phyloP scores from a whole-genome alignment of 2,113 vertebrate genomes.

The Syngnathoides biaculeatus region DNA sequence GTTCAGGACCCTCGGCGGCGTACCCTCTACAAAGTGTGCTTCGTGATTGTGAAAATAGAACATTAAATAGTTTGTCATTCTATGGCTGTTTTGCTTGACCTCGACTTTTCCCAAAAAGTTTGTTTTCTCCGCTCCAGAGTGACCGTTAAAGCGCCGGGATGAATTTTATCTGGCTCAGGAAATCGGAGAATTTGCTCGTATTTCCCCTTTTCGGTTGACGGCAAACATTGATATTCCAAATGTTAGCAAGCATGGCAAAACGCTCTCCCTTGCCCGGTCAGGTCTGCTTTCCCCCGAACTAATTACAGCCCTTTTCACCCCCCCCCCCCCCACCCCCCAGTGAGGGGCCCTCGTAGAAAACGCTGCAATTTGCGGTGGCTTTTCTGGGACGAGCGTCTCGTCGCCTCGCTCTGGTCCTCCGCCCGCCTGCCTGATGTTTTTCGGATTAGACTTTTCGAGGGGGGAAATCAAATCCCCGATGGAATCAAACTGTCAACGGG shows the following conservation, averaged over 20 bases:
- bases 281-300: constrained; percentile 61
- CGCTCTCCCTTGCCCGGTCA: constrained; percentile 63
- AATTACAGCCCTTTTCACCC: constrained; percentile 73
- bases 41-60: too few species aligned
- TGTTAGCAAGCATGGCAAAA: too few species aligned
- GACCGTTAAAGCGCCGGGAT: too few species aligned
- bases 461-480: not conserved
- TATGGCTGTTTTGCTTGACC: too few species aligned
- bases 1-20: too few species aligned
- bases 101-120: too few species aligned
- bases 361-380: constrained; percentile 69
- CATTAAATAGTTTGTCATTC: too few species aligned
- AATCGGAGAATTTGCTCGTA: not conserved
- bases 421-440: constrained; percentile 9
- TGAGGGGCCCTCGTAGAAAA: constrained; percentile 52
- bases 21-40: too few species aligned
- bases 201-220: too few species aligned
- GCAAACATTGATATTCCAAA: too few species aligned
- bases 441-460: constrained; percentile 31
- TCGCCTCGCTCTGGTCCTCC: constrained; percentile 39
- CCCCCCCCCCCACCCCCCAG: constrained; percentile 19
- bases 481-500: not conserved
- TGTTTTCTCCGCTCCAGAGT: too few species aligned
- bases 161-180: not conserved
- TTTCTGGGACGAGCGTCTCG: constrained; percentile 54